These are phyloP conservation scores for Drosophila flavopinicola DNA, from an alignment of 2,888 invertebrate genomes.

Conservation along the genomic window DNA sequence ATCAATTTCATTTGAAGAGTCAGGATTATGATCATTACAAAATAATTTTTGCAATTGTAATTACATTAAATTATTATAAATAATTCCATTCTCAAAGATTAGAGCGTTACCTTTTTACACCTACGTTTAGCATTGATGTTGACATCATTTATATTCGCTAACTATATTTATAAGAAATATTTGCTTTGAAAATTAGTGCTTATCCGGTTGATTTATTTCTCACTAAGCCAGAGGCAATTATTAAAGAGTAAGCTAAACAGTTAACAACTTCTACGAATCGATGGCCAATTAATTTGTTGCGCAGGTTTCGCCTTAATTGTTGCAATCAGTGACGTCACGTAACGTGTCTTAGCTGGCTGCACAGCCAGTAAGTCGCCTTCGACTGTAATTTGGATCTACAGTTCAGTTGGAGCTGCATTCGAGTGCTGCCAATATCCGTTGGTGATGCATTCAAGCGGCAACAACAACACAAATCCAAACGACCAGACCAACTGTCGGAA, in stretches of 20 bases:
- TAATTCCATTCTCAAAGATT: too few species aligned
- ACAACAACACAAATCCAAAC: conserved; percentile 20
- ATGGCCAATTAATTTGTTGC: conserved; percentile 1
- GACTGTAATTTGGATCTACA: conserved; percentile 11
- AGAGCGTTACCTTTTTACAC: too few species aligned
- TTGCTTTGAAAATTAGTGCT: background rate
- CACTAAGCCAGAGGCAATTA: background rate
- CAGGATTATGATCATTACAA: too few species aligned
- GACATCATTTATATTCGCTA: background rate
- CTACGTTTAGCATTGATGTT: too few species aligned
- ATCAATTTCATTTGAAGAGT: too few species aligned
- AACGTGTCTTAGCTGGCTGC: conserved; percentile 5
- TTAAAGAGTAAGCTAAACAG: conserved; percentile 7
- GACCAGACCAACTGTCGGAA: conserved; percentile 30
- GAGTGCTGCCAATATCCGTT: conserved; percentile 67
- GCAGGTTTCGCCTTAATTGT: conserved; percentile 9
- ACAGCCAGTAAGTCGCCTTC: conserved; percentile 23
- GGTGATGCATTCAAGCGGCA: conserved; percentile 72
- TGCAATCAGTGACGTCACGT: conserved; percentile 38
- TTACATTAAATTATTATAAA: too few species aligned
- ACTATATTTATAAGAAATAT: background rate
- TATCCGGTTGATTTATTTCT: conserved; percentile 6
- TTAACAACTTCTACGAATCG: background rate
- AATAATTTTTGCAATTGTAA: too few species aligned
- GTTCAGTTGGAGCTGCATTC: conserved; percentile 42